Evolutionary conservation across 2,888 invertebrate species (phyloP).

Genomic region (Dynastes tityus): DNA sequence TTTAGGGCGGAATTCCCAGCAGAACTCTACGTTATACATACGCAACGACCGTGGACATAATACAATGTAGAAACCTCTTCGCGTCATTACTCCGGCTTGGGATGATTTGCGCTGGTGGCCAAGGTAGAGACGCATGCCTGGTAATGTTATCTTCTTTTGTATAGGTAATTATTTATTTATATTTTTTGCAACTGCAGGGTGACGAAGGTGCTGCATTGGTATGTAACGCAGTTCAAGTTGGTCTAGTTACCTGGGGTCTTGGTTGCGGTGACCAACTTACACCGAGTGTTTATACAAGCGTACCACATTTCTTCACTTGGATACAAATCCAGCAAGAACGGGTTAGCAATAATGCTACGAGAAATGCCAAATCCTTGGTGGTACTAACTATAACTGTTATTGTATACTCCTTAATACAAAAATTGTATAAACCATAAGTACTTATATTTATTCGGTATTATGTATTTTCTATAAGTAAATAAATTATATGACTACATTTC

Average conservation of each 20-base stretch:
- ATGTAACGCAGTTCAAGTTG: slow-evolving; percentile 54
- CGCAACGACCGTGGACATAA: not conserved
- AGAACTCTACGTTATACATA: not conserved
- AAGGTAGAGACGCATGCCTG: slow-evolving; percentile 20
- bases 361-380: not conserved
- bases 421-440: not conserved
- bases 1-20: slow-evolving; percentile 31
- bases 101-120: slow-evolving; percentile 27
- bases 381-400: not conserved
- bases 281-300: slow-evolving; percentile 57
- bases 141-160: not conserved
- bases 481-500: too few relatives aligned
- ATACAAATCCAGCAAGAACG: slow-evolving; percentile 47
- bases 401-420: not conserved
- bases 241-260: slow-evolving; percentile 57
- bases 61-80: not conserved
- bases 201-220: slow-evolving; percentile 58
- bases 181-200: slow-evolving; percentile 52
- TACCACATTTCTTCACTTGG: slow-evolving; percentile 55
- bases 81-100: not conserved
- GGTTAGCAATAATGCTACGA: not conserved
- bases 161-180: not conserved
- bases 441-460: too few relatives aligned
- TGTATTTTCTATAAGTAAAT: too few relatives aligned
- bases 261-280: slow-evolving; percentile 53